phyloP scores from a whole-genome alignment of 1,140 invertebrate genomes.

The Pararge aegeria region DNA sequence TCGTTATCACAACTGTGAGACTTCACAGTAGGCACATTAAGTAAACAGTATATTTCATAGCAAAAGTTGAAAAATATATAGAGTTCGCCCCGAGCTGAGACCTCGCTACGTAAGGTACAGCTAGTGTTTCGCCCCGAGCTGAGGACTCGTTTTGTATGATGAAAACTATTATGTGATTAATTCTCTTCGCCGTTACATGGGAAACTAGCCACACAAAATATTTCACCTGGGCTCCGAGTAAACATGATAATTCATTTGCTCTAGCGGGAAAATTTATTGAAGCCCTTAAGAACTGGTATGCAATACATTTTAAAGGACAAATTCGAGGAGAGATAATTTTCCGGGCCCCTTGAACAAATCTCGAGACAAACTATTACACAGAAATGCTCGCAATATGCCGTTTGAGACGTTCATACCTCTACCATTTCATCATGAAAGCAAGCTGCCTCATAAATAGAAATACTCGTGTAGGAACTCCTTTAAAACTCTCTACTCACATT shows the following conservation, averaged over 20 bases:
- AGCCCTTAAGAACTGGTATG: not conserved
- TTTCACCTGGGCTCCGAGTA: no score
- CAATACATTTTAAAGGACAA: not conserved
- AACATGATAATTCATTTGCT: not conserved
- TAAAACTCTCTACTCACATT: not conserved
- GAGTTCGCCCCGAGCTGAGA: no score
- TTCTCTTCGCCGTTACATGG: no score
- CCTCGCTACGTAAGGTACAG: no score
- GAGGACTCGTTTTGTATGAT: no score
- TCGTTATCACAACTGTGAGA: no score
- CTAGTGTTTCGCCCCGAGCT: no score
- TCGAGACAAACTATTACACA: not conserved
- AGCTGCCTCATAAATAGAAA: conserved; percentile 1
- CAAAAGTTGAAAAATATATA: no score
- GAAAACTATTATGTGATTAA: no score
- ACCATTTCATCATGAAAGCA: not conserved
- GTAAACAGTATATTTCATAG: no score
- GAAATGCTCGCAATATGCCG: not conserved
- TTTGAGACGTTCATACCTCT: not conserved
- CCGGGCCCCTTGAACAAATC: not conserved
- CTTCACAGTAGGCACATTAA: no score
- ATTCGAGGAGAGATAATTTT: not conserved
- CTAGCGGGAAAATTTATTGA: not conserved
- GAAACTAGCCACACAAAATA: no score
- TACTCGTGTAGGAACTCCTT: not conserved